A percentile compares a stretch with the other conserved stretches of the same genome.
phyloP scores from a whole-genome alignment of 37 sponge, comb jelly and placozoan species.

The Geodia barretti region DNA sequence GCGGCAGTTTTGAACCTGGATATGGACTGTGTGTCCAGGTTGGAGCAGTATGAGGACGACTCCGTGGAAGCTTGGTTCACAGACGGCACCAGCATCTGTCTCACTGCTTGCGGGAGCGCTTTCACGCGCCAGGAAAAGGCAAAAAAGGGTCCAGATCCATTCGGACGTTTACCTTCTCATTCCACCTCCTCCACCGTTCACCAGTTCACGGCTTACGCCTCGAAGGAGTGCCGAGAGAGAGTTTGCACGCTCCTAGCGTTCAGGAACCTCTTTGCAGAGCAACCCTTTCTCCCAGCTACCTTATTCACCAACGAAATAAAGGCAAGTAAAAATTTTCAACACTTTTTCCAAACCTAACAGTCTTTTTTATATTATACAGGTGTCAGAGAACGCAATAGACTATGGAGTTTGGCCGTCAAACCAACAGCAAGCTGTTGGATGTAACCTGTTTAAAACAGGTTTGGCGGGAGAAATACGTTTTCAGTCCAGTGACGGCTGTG shows the following conservation, averaged over 20 bases:
- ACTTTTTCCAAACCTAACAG: too few species aligned
- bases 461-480: background rate
- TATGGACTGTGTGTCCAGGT: background rate
- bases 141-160: background rate
- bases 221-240: slow-evolving; percentile 13
- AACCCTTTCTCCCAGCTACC: slow-evolving; percentile 41
- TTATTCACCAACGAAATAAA: too few species aligned
- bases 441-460: background rate
- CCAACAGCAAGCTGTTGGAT: background rate
- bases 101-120: slow-evolving; percentile 35
- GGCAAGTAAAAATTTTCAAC: too few species aligned
- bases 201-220: slow-evolving; percentile 26
- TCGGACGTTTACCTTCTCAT: background rate
- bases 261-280: slow-evolving; percentile 38
- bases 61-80: slow-evolving; percentile 15
- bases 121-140: slow-evolving; percentile 10
- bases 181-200: background rate
- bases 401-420: background rate
- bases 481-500: slow-evolving; percentile 10
- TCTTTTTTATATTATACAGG: too few species aligned
- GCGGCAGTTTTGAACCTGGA: slow-evolving; percentile 25
- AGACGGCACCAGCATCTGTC: slow-evolving; percentile 23
- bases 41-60: slow-evolving; percentile 42
- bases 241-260: slow-evolving; percentile 9
- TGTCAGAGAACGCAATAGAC: too few species aligned